These are phyloP conservation scores for Saturnia pavonia DNA, from an alignment of 2,888 invertebrate species.

Conservation along the genomic window DNA sequence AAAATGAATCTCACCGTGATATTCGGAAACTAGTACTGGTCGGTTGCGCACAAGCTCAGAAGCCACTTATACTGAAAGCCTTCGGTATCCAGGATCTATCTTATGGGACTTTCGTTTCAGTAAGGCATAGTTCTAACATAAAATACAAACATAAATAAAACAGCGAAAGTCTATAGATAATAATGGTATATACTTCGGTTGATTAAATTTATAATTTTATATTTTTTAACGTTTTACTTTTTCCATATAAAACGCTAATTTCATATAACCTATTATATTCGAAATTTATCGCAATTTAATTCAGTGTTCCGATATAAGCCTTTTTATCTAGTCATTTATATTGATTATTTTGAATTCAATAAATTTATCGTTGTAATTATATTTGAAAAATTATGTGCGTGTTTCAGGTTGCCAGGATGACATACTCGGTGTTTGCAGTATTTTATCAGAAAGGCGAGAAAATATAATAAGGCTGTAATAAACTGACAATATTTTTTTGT, in stretches of 20 bases:
- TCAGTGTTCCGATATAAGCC: background rate
- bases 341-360: background rate
- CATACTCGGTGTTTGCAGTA: slow-evolving; percentile 73
- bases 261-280: background rate
- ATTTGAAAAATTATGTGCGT: slow-evolving; percentile 15
- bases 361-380: background rate
- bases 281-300: background rate
- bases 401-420: slow-evolving; percentile 69
- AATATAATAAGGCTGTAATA: slow-evolving; percentile 20
- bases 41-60: slow-evolving; percentile 70
- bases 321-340: background rate
- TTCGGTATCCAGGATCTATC: slow-evolving; percentile 73
- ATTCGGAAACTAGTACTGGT: slow-evolving; percentile 61
- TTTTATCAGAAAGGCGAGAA: slow-evolving; percentile 62
- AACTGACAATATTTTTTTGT: background rate
- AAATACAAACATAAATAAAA: too few species aligned
- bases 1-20: slow-evolving; percentile 47
- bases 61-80: slow-evolving; percentile 71
- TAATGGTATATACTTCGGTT: too few species aligned
- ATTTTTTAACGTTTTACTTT: too few species aligned
- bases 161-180: too few species aligned
- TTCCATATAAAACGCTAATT: too few species aligned
- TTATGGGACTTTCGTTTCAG: slow-evolving; percentile 70
- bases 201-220: too few species aligned
- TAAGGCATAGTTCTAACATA: slow-evolving; percentile 36